Percentiles rank a stretch among this genome's conserved stretches.
phyloP scores from a whole-genome alignment of 2,888 invertebrate genomes.

The Gymnoscelis rufifasciata region DNA sequence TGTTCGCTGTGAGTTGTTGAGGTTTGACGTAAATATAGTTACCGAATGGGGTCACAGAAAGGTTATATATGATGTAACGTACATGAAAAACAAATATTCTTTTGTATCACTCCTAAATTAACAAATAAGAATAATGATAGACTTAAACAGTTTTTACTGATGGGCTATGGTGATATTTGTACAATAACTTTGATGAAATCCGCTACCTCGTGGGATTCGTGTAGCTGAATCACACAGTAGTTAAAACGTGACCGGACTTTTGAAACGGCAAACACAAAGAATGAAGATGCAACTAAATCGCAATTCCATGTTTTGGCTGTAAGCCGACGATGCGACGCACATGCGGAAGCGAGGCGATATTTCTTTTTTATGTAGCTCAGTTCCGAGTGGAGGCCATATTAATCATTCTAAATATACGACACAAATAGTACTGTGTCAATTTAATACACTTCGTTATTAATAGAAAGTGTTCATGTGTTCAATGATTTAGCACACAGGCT shows the following conservation, averaged over 20 bases:
- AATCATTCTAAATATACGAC: conserved; percentile 9
- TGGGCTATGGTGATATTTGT: no score
- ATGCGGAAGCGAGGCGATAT: conserved; percentile 54
- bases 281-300: conserved; percentile 45
- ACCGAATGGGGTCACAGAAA: background rate
- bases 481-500: background rate
- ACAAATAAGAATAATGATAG: background rate
- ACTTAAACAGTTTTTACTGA: no score
- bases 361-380: conserved; percentile 39
- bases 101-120: no score
- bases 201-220: background rate
- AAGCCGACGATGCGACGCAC: conserved; percentile 36
- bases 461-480: background rate
- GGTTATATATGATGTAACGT: no score
- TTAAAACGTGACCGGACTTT: conserved; percentile 44
- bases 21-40: background rate
- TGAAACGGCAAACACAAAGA: conserved; percentile 40
- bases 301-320: conserved; percentile 53
- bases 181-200: background rate
- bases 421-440: background rate
- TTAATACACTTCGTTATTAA: background rate
- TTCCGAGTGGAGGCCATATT: conserved; percentile 15
- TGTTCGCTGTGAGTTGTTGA: conserved; percentile 7
- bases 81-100: no score
- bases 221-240: conserved; percentile 23